Evolutionary conservation across 2,888 invertebrate genomes (phyloP), one percentile per base, ranked within the genome.

Genomic region (Siphlonurus alternatus): DNA sequence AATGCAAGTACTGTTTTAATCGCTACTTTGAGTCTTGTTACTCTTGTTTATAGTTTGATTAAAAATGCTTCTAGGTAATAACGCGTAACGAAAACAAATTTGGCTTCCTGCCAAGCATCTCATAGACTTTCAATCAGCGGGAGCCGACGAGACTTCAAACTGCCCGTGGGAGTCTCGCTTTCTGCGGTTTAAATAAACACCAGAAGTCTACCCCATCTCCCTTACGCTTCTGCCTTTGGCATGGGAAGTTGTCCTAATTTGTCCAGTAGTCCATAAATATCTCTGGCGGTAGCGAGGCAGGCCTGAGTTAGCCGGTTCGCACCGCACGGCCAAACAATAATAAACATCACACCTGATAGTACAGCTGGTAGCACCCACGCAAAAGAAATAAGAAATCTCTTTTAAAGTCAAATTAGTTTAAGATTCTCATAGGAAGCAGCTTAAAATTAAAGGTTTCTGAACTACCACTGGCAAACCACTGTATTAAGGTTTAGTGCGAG

Each of bases 181-280:
- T 56, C 56, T 56, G 56, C 20, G 56, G n/a, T n/a, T 56, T 20
- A 56, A 56, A 56, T 56, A 56, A 56, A 56, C 56, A 56, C 56
- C 53, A 51, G 10, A 56, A 56, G 22, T 22, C 19, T 20, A 56
- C 56, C 5, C 5, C 38, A 38, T 38, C 38, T 38, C 38, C 38
- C 15, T 10, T 38, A 10, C 38, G 38, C 38, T 15, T 5, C 15
- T 38, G 38, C 38, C 15, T 38, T 38, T 38, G 38, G 38, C 38
- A 38, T 38, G 38, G 38, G 7, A 38, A 38, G 38, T 56, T 56
- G 56, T 56, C 56, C 56, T 56, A 56, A 56, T 56, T 56, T 56
- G 56, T 56, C 56, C 56, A 56, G 56, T 20, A 7, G 7, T 56
- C 56, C 56, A 56, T 56, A 56, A 20, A 20, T 56, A 56, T 38